phyloP scores from a whole-genome alignment of 2,888 invertebrate species.

The Amblyjoppa proteus region DNA sequence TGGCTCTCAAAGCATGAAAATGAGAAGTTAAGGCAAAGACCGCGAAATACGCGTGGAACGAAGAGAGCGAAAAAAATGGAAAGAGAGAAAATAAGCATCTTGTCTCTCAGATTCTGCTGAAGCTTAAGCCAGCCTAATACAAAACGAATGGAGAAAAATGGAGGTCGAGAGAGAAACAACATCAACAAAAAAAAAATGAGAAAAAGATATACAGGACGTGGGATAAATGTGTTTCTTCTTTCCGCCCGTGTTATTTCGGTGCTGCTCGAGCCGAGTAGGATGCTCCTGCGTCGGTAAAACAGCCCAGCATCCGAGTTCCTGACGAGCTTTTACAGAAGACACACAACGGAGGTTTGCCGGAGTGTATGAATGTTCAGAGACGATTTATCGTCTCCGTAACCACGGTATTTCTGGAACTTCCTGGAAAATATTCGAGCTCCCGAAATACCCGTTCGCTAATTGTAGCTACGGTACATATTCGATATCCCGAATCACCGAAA shows the following conservation, averaged over 20 bases:
- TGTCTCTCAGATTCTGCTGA: conserved; percentile 28
- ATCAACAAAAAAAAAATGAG: conserved; percentile 1
- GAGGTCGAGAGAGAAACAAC: not conserved
- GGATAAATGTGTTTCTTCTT: conserved; percentile 41
- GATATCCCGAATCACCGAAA: not conserved
- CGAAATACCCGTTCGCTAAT: no score
- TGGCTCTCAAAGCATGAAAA: conserved; percentile 64
- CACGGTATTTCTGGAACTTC: not conserved
- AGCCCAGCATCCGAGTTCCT: not conserved
- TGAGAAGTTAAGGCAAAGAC: conserved; percentile 33
- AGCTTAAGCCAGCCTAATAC: conserved; percentile 26
- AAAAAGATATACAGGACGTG: not conserved
- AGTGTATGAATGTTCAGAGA: conserved; percentile 26
- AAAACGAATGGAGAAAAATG: conserved; percentile 28
- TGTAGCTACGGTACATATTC: not conserved
- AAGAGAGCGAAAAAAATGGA: conserved; percentile 13
- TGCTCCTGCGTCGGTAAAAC: not conserved
- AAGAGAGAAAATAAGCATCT: conserved; percentile 35
- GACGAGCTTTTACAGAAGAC: conserved; percentile 4
- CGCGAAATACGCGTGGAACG: not conserved
- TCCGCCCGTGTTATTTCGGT: not conserved
- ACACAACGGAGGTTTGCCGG: not conserved
- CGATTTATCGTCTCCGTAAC: conserved; percentile 11
- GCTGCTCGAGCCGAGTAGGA: not conserved
- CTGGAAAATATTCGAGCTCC: no score